Evolutionary conservation across 2,888 invertebrate species (phyloP).

Genomic region (Andrena minutula): DNA sequence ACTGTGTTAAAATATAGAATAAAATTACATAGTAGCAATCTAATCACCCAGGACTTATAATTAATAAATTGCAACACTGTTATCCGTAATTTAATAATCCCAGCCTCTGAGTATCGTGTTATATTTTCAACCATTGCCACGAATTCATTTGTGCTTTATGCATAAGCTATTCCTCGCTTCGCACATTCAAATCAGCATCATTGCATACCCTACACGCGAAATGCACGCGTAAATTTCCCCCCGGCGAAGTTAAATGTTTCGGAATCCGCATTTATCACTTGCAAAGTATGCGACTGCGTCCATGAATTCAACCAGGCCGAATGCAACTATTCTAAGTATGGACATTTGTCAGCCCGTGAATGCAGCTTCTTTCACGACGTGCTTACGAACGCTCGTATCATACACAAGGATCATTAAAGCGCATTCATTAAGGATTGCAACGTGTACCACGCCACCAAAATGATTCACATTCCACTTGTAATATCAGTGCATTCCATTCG

Average conservation of each 20-base stretch:
- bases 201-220: conserved; percentile 38
- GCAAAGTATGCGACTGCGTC: conserved; percentile 53
- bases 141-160: conserved; percentile 19
- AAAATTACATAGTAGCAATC: too few relatives aligned
- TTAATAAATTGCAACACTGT: not conserved
- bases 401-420: conserved; percentile 9
- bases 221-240: conserved; percentile 55
- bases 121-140: not conserved
- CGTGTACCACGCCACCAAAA: not conserved
- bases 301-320: conserved; percentile 55
- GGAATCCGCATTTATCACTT: conserved; percentile 68
- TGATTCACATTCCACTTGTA: not conserved
- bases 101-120: not conserved
- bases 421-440: not conserved
- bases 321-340: conserved; percentile 58
- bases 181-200: conserved; percentile 22
- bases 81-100: conserved; percentile 4
- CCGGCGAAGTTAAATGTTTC: conserved; percentile 57
- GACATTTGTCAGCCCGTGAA: conserved; percentile 40
- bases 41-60: too few relatives aligned
- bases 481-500: not conserved
- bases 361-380: conserved; percentile 18
- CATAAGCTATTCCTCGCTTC: not conserved
- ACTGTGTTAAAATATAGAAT: too few relatives aligned
- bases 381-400: conserved; percentile 8